Percentiles rank a stretch among this genome's conserved stretches.
Evolutionary conservation across 2,797 vertebrate genomes (phyloP).

Genomic region (Heliangelus exortis): DNA sequence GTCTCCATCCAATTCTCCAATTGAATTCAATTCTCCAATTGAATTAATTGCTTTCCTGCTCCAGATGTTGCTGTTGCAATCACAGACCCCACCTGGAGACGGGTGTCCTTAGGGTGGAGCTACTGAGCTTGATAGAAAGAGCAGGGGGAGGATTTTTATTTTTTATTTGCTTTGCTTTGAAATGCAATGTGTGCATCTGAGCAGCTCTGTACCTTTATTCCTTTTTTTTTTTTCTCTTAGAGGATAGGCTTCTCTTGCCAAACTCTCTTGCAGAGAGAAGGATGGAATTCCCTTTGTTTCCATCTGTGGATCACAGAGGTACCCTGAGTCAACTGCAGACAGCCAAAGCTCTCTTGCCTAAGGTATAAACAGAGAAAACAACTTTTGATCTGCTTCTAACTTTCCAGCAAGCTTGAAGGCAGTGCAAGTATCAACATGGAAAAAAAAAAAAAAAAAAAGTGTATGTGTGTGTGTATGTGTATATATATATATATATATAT

Average conservation of each 20-base stretch:
- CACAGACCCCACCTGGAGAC: not conserved
- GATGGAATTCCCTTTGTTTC: not conserved
- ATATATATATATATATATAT: too few relatives aligned
- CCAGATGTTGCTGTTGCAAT: not conserved
- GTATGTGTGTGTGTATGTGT: not conserved
- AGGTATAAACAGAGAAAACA: conserved; percentile 44
- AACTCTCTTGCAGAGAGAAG: not conserved
- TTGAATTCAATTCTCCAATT: too few relatives aligned
- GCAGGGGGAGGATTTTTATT: not conserved
- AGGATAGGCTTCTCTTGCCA: not conserved
- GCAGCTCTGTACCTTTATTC: not conserved
- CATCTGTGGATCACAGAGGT: not conserved
- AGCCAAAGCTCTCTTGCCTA: conserved; percentile 2
- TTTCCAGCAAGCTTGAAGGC: not conserved
- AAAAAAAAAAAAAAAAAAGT: too few relatives aligned
- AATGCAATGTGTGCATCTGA: fast-evolving
- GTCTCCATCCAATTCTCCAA: too few relatives aligned
- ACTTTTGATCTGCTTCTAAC: not conserved
- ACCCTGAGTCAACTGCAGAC: not conserved
- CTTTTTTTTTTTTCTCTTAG: not conserved
- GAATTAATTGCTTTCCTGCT: not conserved
- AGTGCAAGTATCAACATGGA: not conserved
- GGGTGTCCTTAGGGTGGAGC: not conserved
- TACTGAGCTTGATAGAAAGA: not conserved
- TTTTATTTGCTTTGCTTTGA: not conserved